Percentiles rank a stretch among this genome's conserved stretches.
phyloP scores from a whole-genome alignment of 2,888 invertebrate genomes.

The Anagyrus pseudococci region DNA sequence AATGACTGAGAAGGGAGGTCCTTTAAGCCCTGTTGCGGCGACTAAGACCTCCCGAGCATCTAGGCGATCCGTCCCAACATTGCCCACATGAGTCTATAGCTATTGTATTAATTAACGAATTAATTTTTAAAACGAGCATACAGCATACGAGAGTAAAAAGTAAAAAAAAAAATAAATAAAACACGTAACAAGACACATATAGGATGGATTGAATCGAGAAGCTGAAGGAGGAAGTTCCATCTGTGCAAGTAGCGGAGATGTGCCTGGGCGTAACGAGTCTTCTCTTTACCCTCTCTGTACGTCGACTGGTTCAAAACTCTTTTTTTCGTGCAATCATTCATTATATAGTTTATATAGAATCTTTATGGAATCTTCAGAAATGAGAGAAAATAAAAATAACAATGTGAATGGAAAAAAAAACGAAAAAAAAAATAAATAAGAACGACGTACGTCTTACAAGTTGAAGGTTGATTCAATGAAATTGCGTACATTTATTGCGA shows the following conservation, averaged over 20 bases:
- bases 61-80: slow-evolving; percentile 36
- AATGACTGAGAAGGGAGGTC: slow-evolving; percentile 46
- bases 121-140: slow-evolving; percentile 9
- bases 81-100: slow-evolving; percentile 53
- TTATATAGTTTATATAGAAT: slow-evolving; percentile 20
- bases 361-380: slow-evolving; percentile 19
- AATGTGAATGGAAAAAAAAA: too few species aligned
- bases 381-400: too few species aligned
- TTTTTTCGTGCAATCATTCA: slow-evolving; percentile 35
- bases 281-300: not conserved
- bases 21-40: too few species aligned
- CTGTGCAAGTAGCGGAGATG: not conserved
- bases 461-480: not conserved
- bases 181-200: too few species aligned
- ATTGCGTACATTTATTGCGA: slow-evolving; percentile 6
- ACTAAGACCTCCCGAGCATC: slow-evolving; percentile 21
- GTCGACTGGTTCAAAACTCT: slow-evolving; percentile 6
- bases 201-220: slow-evolving; percentile 2
- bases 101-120: slow-evolving; percentile 48
- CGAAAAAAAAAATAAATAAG: too few species aligned
- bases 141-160: not conserved
- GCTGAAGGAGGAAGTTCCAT: not conserved
- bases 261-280: not conserved
- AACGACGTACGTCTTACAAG: not conserved
- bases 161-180: too few species aligned